Base-by-base conservation (phyloP, 2,888 invertebrate genomes). In the Ophion slaviceki region DNA sequence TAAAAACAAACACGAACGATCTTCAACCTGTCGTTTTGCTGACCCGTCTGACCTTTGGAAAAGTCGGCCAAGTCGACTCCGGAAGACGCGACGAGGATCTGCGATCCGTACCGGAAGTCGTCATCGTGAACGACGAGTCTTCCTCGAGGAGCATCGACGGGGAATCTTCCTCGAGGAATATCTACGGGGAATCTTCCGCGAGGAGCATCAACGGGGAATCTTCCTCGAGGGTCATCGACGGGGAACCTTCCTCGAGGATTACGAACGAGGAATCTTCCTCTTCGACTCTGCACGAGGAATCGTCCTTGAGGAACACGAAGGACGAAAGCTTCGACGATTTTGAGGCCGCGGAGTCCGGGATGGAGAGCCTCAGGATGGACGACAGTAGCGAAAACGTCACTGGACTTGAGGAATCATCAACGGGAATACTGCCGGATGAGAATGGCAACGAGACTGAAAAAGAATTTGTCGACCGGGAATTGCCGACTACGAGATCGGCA, bases 11-110 rank as follows among this genome's bases (percentile, higher is more conserved):
- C 0, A 17, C 32, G 36, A 36, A 11, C 17, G 17, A 28, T 14
- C 14, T 80, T 36, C 62, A 80, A 10, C 77, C 86, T 17, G 8
- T 83, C 14, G 86, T 86, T 8, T 17, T 83, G 45, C 36, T 86
- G 11, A 45, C 80, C 40, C 71, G 77, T 47, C 40, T 83, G 68
- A 66, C 36, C 8, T n/a, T 6, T 4, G n/a, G 17, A 8, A 57
- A 59, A 24, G 20, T 77, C 32, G 28, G 53, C 0, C 14, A 36
- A 11, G 4, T 66, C 11, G 32, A 45, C n/a, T 57, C 8, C 0
- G 36, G 28, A 24, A 64, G 2, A 40, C 11, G 40, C 28, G 36
- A 32, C 24, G 11, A 40, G 45, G 17, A 1, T 8, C 2, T 32
- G 1, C 28, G 28, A 6, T 17, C 40, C 40, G 40, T 40, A 8